phyloP scores from a whole-genome alignment of 2,797 vertebrate genomes.

The Aplochiton taeniatus region DNA sequence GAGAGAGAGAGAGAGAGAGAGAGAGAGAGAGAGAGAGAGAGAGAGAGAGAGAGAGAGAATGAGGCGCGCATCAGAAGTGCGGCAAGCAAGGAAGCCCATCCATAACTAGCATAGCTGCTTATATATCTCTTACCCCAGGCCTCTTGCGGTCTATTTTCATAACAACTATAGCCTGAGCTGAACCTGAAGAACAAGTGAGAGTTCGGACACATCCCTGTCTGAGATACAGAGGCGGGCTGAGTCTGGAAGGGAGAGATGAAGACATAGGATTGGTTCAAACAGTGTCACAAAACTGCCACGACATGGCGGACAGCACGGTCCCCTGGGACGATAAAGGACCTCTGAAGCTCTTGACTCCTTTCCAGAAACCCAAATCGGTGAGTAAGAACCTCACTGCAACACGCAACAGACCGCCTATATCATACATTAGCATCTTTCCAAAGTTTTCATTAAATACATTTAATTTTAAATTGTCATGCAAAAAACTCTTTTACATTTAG shows the following conservation, averaged over 20 bases:
- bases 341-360: constrained; percentile 72
- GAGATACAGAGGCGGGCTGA: neutral
- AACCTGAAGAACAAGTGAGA: no score
- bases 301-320: constrained; percentile 28
- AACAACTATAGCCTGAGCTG: no score
- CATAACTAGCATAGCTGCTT: no score
- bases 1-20: constrained; percentile 23
- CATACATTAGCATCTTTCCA: no score
- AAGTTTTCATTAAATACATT: no score
- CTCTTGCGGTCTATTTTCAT: no score
- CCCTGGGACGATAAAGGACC: constrained; percentile 47
- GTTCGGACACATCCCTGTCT: no score
- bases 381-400: constrained; percentile 45
- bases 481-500: no score
- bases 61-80: constrained; percentile 19
- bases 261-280: constrained; percentile 54
- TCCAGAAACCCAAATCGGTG: constrained; percentile 86
- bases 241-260: neutral
- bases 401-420: no score
- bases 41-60: constrained; percentile 22
- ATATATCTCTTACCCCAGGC: no score
- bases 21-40: constrained; percentile 7
- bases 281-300: constrained; percentile 39
- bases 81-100: neutral
- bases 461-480: no score